These are phyloP conservation scores for Procambarus virginalis DNA, from an alignment of 1,140 invertebrate genomes.

Conservation along the genomic window DNA sequence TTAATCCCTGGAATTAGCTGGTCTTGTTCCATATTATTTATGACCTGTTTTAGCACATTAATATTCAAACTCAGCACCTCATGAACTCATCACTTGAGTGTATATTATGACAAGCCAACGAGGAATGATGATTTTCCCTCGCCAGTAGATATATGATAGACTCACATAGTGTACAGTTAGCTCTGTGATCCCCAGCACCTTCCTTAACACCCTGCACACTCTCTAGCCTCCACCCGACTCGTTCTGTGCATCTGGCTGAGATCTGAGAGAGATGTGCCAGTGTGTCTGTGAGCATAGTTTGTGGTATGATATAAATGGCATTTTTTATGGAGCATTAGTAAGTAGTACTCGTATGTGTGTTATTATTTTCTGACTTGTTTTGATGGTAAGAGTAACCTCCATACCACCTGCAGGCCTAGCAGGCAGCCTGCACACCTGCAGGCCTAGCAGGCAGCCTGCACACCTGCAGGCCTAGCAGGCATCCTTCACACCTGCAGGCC, in stretches of 20 bases:
- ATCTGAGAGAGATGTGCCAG: neutral
- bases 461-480: no score
- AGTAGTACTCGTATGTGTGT: constrained; percentile 24
- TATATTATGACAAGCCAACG: neutral
- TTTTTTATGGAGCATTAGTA: constrained; percentile 47
- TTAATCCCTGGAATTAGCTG: constrained; percentile 61
- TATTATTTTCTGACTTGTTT: neutral
- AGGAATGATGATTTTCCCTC: neutral
- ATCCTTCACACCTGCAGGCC: no score
- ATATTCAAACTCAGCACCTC: constrained; percentile 11
- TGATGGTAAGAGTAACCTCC: neutral
- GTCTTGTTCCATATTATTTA: constrained; percentile 49
- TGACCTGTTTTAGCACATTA: constrained; percentile 33
- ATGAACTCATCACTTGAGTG: neutral
- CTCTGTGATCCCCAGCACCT: neutral
- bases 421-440: no score
- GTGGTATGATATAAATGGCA: constrained; percentile 1
- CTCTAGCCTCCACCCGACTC: neutral
- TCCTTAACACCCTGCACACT: neutral
- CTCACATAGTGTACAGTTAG: neutral
- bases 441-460: no score
- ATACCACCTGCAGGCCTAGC: no score
- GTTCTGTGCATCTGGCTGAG: neutral
- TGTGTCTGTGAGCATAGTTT: neutral
- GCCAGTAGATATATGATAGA: neutral